Evolutionary conservation across 2,888 invertebrate genomes (phyloP).

Genomic region (Meandrusa payeni): DNA sequence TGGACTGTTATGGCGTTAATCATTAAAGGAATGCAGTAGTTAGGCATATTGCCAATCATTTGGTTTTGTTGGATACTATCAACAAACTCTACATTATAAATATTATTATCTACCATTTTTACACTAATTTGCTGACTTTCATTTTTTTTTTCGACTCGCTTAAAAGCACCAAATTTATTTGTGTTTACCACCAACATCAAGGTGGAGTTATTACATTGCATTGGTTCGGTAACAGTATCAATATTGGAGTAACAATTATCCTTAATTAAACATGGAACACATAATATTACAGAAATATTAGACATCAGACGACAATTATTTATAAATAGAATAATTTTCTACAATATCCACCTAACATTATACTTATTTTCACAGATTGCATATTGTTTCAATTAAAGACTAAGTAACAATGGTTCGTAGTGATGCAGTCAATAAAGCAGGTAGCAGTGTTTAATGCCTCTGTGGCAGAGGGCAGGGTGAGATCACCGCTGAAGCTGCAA

Average conservation of each 20-base stretch:
- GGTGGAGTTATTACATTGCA: constrained; percentile 82
- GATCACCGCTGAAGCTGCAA: constrained; percentile 80
- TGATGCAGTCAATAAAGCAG: constrained; percentile 83
- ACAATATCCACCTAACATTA: constrained; percentile 80
- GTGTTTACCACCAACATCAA: constrained; percentile 81
- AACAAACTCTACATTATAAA: constrained; percentile 81
- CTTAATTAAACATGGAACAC: constrained; percentile 84
- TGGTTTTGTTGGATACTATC: constrained; percentile 82
- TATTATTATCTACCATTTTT: constrained; percentile 80
- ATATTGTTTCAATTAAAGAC: constrained; percentile 82
- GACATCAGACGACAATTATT: constrained; percentile 79
- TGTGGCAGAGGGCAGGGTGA: constrained; percentile 75
- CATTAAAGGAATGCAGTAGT: constrained; percentile 81
- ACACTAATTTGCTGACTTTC: constrained; percentile 80
- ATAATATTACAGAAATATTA: constrained; percentile 82
- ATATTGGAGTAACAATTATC: constrained; percentile 80
- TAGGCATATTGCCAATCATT: constrained; percentile 81
- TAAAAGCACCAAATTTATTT: constrained; percentile 81
- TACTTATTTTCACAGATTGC: constrained; percentile 85
- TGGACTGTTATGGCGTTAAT: constrained; percentile 82
- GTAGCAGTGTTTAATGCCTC: constrained; percentile 79
- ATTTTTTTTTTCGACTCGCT: constrained; percentile 77
- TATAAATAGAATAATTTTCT: constrained; percentile 82
- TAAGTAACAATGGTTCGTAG: constrained; percentile 83
- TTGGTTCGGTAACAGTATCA: constrained; percentile 82